phyloP scores from a whole-genome alignment of 2,888 invertebrate genomes.

The Heliconius ethilla region DNA sequence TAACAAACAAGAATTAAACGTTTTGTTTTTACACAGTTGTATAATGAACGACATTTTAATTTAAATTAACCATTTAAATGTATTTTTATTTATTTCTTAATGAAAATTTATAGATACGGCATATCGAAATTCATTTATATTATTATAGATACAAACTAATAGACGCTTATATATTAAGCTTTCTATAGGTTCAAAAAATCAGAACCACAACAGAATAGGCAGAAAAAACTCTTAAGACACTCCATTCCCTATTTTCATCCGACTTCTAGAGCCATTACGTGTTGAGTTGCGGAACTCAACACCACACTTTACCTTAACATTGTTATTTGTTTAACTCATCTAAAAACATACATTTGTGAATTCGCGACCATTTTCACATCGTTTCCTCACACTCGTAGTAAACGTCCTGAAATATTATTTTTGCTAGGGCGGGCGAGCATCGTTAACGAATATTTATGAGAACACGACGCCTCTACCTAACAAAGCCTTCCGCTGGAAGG shows the following conservation, averaged over 20 bases:
- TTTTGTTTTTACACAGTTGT: not conserved
- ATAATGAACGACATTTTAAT: not conserved
- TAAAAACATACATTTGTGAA: conserved; percentile 67
- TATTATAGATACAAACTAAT: not conserved
- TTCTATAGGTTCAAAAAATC: not conserved
- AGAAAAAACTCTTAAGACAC: too few relatives aligned
- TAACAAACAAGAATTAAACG: not conserved
- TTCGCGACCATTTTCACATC: conserved; percentile 72
- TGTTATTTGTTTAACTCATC: conserved; percentile 62
- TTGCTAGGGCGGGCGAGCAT: conserved; percentile 72
- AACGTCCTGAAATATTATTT: conserved; percentile 77
- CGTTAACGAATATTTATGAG: conserved; percentile 81
- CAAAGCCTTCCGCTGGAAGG: conserved; percentile 74
- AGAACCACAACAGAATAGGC: too few relatives aligned
- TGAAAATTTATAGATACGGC: not conserved
- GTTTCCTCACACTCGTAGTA: conserved; percentile 68
- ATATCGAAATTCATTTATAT: not conserved
- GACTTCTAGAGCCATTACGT: too few relatives aligned
- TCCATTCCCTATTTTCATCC: too few relatives aligned
- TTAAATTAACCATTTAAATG: not conserved
- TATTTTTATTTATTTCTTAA: not conserved
- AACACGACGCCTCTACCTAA: conserved; percentile 76
- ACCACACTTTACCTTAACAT: not conserved
- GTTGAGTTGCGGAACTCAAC: too few relatives aligned
- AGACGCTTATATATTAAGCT: not conserved